Conservation (phyloP, 2,113 vertebrate genomes). For the Ptychochromis oligacanthus region DNA sequence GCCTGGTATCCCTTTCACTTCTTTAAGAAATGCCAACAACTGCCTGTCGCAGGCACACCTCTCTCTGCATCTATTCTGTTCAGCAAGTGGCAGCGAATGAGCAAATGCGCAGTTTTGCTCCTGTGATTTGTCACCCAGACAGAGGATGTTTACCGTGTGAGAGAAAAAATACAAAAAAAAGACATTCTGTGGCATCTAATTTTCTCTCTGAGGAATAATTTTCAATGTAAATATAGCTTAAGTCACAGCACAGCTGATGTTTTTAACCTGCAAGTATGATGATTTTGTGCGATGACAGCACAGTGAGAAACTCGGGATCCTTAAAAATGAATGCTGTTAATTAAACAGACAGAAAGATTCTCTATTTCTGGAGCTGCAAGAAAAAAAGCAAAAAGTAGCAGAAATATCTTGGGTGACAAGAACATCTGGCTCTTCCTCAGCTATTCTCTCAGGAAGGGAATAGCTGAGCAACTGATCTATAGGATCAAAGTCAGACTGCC, state of each 20-base stretch:
- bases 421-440: background rate
- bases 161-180: background rate
- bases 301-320: background rate
- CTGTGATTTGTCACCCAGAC: background rate
- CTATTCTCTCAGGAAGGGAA: background rate
- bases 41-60: background rate
- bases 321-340: background rate
- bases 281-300: background rate
- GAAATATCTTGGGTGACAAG: constrained; percentile 8
- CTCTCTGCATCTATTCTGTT: background rate
- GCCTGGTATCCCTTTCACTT: background rate
- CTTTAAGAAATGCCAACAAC: background rate
- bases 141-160: background rate
- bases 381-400: background rate
- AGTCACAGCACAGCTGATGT: background rate
- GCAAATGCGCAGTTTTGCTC: background rate
- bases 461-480: background rate
- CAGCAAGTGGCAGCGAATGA: too few species aligned
- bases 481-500: background rate
- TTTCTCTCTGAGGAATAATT: background rate
- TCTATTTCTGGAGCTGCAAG: background rate
- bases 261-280: background rate
- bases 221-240: background rate
- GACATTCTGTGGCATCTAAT: constrained; percentile 1
- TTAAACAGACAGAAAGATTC: background rate